Conservation (phyloP, 2,888 invertebrate species). For the Yponomeuta evonymella region DNA sequence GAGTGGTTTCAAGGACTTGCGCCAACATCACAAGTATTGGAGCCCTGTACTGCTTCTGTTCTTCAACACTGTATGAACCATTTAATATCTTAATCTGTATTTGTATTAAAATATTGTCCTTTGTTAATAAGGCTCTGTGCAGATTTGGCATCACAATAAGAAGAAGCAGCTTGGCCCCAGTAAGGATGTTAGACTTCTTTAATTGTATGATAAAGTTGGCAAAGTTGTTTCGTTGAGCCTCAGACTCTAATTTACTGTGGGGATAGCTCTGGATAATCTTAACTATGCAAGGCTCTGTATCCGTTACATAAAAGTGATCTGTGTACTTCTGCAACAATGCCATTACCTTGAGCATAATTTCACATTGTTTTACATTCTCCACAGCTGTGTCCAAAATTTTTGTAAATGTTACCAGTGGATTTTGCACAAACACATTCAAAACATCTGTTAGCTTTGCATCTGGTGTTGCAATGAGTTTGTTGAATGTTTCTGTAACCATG, state of each 20-base stretch:
- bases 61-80: constrained; percentile 38
- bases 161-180: constrained; percentile 46
- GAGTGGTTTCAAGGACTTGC: constrained; percentile 50
- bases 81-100: constrained; percentile 44
- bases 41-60: constrained; percentile 50
- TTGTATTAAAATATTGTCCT: constrained; percentile 37
- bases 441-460: constrained; percentile 45
- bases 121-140: constrained; percentile 45
- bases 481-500: constrained; percentile 51
- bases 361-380: constrained; percentile 47
- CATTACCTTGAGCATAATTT: constrained; percentile 54
- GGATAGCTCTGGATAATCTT: constrained; percentile 39
- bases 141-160: constrained; percentile 58
- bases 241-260: constrained; percentile 35
- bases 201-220: constrained; percentile 46
- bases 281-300: constrained; percentile 52
- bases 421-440: constrained; percentile 53
- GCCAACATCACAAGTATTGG: constrained; percentile 61
- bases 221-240: constrained; percentile 41
- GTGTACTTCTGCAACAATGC: constrained; percentile 44
- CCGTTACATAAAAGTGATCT: constrained; percentile 47
- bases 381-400: constrained; percentile 51
- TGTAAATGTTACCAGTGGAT: constrained; percentile 44
- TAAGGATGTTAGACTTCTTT: constrained; percentile 40
- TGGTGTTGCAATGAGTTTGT: constrained; percentile 46